These are phyloP conservation scores for Drosophila navojoa DNA, from an alignment of 1,140 invertebrate species.

Conservation along the genomic window DNA sequence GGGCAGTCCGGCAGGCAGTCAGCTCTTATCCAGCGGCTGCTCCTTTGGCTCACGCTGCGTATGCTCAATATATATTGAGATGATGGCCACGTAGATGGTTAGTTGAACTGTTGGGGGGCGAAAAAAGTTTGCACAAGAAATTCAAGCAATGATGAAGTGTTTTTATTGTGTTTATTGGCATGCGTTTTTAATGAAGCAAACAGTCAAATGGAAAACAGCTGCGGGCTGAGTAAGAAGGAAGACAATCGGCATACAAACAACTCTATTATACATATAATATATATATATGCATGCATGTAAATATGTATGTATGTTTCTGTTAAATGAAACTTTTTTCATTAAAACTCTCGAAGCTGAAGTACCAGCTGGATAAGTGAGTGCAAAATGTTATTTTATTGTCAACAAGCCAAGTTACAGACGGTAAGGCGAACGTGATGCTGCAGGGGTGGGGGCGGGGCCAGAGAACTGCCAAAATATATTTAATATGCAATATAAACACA, in stretches of 20 bases:
- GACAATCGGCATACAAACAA: constrained; percentile 32
- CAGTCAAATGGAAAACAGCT: constrained; percentile 12
- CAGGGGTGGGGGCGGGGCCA: neutral
- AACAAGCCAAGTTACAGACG: constrained; percentile 73
- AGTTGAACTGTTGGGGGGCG: constrained; percentile 20
- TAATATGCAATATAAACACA: constrained; percentile 80
- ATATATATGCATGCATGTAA: constrained; percentile 18
- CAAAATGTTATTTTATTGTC: constrained; percentile 82
- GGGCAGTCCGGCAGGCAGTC: neutral
- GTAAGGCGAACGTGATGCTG: neutral
- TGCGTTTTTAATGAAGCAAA: constrained; percentile 72
- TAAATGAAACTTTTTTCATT: constrained; percentile 75
- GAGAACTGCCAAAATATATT: constrained; percentile 72
- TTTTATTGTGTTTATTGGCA: constrained; percentile 62
- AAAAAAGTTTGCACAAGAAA: constrained; percentile 73
- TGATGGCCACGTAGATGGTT: constrained; percentile 50
- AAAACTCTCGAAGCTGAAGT: constrained; percentile 58
- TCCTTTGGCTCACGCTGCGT: constrained; percentile 55
- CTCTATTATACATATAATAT: constrained; percentile 63
- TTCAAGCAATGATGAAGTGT: constrained; percentile 77
- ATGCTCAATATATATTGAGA: constrained; percentile 68
- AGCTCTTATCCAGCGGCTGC: neutral
- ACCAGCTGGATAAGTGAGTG: constrained; percentile 78
- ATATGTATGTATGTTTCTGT: constrained; percentile 33
- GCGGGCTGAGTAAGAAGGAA: no score